A percentile compares a stretch with the other conserved stretches of the same genome.
Evolutionary conservation across 2,113 vertebrate species (phyloP).

Genomic region (Phasianus colchicus): DNA sequence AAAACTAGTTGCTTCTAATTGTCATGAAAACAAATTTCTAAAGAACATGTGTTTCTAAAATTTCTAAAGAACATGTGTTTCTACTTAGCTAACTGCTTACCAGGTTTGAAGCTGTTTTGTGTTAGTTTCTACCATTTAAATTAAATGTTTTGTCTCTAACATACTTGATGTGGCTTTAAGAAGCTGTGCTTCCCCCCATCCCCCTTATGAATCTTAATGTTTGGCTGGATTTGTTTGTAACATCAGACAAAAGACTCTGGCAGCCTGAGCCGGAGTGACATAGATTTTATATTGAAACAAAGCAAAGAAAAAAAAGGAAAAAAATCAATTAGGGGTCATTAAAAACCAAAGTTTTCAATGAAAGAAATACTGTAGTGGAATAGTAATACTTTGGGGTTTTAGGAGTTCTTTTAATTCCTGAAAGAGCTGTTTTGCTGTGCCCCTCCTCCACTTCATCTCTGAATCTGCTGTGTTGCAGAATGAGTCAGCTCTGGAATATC

Average conservation of each 20-base stretch:
- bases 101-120: conserved; percentile 67
- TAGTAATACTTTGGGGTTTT: conserved; percentile 29
- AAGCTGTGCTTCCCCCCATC: conserved; percentile 47
- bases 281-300: conserved; percentile 66
- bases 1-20: conserved; percentile 70
- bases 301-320: conserved; percentile 19
- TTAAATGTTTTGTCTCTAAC: conserved; percentile 71
- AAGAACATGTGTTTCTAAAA: conserved; percentile 66
- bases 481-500: conserved; percentile 70
- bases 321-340: conserved; percentile 49
- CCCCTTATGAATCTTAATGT: conserved; percentile 69
- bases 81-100: conserved; percentile 54
- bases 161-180: conserved; percentile 73
- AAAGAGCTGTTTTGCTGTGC: conserved; percentile 25
- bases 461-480: conserved; percentile 51
- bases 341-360: conserved; percentile 55
- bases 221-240: conserved; percentile 75
- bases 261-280: conserved; percentile 48
- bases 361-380: conserved; percentile 52
- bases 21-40: conserved; percentile 72
- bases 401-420: conserved; percentile 39
- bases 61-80: conserved; percentile 70
- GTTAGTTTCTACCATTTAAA: conserved; percentile 72
- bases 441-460: conserved; percentile 49
- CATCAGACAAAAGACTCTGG: conserved; percentile 71